Base-by-base conservation (phyloP, 2,113 vertebrate species). In the Edolisoma coerulescens region DNA sequence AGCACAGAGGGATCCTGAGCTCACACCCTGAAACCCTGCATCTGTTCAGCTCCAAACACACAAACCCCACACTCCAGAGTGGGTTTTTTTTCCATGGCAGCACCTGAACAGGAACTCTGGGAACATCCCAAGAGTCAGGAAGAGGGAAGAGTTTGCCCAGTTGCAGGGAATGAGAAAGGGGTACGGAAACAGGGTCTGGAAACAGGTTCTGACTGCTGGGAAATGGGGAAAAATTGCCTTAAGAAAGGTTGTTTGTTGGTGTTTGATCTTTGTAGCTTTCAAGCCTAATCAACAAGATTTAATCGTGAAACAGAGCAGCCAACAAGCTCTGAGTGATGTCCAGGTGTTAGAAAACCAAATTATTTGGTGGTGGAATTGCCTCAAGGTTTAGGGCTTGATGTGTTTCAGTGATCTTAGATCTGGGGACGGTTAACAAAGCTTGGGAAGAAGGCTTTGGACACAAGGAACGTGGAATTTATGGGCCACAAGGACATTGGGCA, bases 401-500 rank as follows among this genome's bases (percentile, higher is more conserved):
- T 39, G n/a, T 24, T 79, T 41, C 35, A 24, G 24, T n/a, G 39
- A 16, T 3, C 6, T 47, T 23, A 30, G 47, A 30, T 19, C 41
- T 2, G 4, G 47, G n/a, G 44, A 39, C 20, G 39, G 23, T n/a
- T 42, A 24, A 13, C 74, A 54, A 61, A 63, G 24, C 19, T n/a
- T 54, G 41, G n/a, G 56, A 69, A 39, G n/a, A 53, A 54, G 47
- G 39, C 16, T 70, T 60, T 45, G 39, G n/a, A 17, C 16, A n/a
- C 27, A 47, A 39, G 28, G 23, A 61, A 30, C 24, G 23, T 1
- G 1, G 23, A n/a, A 20, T 1, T 61, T 53, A 11, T 0, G 5
- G 33, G 39, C 15, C 8, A 20, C 2, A 7, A n/a, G 23, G 47
- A 11, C 22, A 69, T 2, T 11, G 54, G 39, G n/a, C 15, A 53